Evolutionary conservation across 2,113 vertebrate genomes (phyloP).

Genomic region (Beaufortia kweichowensis): DNA sequence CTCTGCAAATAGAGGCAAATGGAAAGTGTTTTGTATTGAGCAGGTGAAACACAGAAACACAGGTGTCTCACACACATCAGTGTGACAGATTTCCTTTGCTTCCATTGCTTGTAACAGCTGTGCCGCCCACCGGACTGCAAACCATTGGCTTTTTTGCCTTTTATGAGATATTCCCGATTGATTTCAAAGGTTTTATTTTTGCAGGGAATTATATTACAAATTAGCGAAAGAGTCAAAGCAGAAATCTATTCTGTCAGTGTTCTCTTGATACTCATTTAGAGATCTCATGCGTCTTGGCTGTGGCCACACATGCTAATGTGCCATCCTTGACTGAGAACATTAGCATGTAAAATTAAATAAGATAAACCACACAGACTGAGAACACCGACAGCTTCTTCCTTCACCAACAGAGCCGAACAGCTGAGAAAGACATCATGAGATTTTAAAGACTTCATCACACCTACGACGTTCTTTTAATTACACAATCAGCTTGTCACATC

Average conservation of each 20-base stretch:
- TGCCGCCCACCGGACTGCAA: background rate
- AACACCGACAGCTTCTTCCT: background rate
- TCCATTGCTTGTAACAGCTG: slow-evolving; percentile 3
- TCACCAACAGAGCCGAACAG: slow-evolving; percentile 1
- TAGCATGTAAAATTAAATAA: slow-evolving; percentile 39
- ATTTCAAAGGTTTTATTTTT: no score
- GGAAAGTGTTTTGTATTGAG: background rate
- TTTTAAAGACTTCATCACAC: slow-evolving; percentile 10
- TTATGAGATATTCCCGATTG: no score
- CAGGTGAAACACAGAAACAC: slow-evolving; percentile 22
- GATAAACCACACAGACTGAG: background rate
- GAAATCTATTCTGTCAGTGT: slow-evolving; percentile 17
- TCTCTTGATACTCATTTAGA: background rate
- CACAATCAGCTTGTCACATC: background rate
- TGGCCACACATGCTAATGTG: slow-evolving; percentile 20
- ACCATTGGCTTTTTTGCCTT: background rate
- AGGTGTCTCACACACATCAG: slow-evolving; percentile 22
- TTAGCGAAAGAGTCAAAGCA: no score
- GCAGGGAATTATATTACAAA: no score
- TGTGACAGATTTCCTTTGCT: slow-evolving; percentile 12
- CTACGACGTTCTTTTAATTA: slow-evolving; percentile 28
- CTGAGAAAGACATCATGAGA: slow-evolving; percentile 15
- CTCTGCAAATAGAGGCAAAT: background rate
- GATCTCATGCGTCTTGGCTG: background rate
- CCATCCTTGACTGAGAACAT: background rate